A percentile compares a stretch with the other conserved stretches of the same genome.
Evolutionary conservation across 2,888 invertebrate genomes (phyloP).

Genomic region (Athrips mouffetella): DNA sequence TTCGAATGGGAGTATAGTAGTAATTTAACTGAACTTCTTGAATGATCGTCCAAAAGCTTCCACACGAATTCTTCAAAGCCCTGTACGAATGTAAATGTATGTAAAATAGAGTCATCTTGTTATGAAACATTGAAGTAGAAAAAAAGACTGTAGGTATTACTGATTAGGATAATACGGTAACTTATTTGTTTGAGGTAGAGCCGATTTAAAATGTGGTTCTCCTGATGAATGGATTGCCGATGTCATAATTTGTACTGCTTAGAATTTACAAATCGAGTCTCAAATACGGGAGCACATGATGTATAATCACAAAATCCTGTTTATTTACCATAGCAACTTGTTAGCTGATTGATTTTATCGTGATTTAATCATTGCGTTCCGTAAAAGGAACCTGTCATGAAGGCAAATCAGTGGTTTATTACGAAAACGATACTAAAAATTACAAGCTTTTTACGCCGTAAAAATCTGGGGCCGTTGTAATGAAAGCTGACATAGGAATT

Average conservation of each 20-base stretch:
- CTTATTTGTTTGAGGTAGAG: slow-evolving; percentile 27
- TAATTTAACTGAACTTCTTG: too few species aligned
- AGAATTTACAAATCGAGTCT: background rate
- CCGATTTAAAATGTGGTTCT: slow-evolving; percentile 17
- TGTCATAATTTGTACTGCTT: background rate
- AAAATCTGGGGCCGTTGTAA: too few species aligned
- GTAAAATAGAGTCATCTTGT: slow-evolving; percentile 57
- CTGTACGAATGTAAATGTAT: slow-evolving; percentile 69
- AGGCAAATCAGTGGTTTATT: too few species aligned
- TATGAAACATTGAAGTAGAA: slow-evolving; percentile 41
- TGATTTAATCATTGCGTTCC: background rate
- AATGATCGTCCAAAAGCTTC: too few species aligned
- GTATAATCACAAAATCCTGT: background rate
- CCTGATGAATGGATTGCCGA: background rate
- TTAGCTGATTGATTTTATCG: background rate
- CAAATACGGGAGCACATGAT: background rate
- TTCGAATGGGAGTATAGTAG: too few species aligned
- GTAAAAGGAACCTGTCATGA: too few species aligned
- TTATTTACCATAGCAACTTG: slow-evolving; percentile 5
- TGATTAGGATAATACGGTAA: slow-evolving; percentile 34
- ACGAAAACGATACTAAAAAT: too few species aligned
- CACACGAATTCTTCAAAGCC: too few species aligned
- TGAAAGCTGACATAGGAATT: too few species aligned
- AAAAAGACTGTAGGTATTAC: slow-evolving; percentile 41
- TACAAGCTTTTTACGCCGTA: too few species aligned